phyloP scores from a whole-genome alignment of 2,113 vertebrate genomes.

The Pyxicephalus adspersus region DNA sequence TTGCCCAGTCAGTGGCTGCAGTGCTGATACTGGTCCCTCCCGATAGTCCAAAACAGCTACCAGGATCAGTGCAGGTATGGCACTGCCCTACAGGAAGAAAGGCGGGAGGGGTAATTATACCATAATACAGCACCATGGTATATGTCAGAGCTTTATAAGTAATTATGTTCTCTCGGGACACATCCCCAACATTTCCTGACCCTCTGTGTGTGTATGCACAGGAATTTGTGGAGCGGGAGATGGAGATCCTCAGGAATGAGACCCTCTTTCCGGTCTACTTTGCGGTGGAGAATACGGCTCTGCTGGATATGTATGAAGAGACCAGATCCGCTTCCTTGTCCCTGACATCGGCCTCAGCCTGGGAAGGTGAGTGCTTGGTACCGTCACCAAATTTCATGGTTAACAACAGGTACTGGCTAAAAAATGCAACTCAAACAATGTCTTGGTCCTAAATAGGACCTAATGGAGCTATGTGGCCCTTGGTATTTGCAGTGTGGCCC shows the following conservation, averaged over 20 bases:
- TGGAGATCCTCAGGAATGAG: conserved; percentile 64
- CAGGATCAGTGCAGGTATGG: conserved; percentile 66
- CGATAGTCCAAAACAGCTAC: conserved; percentile 65
- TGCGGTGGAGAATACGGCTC: conserved; percentile 71
- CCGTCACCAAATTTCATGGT: no score
- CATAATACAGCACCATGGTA: no score
- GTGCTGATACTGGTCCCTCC: conserved; percentile 71
- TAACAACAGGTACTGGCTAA: no score
- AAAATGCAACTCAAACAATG: no score
- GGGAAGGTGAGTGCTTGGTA: conserved; percentile 66
- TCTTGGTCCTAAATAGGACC: no score
- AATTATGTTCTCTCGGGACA: no score
- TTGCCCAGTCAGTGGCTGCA: conserved; percentile 74
- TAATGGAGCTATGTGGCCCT: no score
- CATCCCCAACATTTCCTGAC: neutral
- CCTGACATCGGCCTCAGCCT: conserved; percentile 68
- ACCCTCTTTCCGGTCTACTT: conserved; percentile 75
- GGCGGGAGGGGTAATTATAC: no score
- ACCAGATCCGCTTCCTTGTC: conserved; percentile 70
- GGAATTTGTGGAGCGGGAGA: conserved; percentile 75
- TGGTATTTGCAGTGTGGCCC: no score
- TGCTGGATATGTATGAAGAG: conserved; percentile 77
- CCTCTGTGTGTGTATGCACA: conserved; percentile 37
- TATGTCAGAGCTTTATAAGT: no score
- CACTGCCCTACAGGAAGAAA: neutral